These are phyloP conservation scores for Elymnias hypermnestra DNA, from an alignment of 1,140 invertebrate species.

Conservation along the genomic window DNA sequence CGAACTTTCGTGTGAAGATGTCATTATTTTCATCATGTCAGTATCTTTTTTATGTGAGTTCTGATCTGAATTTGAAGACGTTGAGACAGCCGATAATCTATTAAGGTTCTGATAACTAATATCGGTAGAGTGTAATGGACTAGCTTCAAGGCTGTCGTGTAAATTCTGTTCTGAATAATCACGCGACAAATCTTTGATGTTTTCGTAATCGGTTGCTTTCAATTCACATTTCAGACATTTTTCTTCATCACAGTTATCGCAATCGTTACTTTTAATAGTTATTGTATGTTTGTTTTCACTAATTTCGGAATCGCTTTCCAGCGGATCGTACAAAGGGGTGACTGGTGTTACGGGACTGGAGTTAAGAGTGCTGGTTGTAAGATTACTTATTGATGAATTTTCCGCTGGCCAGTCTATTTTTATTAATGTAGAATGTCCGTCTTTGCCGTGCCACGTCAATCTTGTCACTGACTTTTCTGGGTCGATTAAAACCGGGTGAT, in stretches of 20 bases:
- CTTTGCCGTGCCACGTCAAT: conserved; percentile 63
- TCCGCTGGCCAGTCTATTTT: conserved; percentile 63
- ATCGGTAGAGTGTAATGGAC: conserved; percentile 54
- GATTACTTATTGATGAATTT: conserved; percentile 37
- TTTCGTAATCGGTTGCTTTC: conserved; percentile 56
- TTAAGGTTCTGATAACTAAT: conserved; percentile 73
- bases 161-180: conserved; percentile 32
- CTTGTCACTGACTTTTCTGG: conserved; percentile 29
- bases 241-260: conserved; percentile 48
- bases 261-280: conserved; percentile 45
- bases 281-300: conserved; percentile 63
- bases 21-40: conserved; percentile 55
- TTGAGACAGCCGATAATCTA: conserved; percentile 60
- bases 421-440: conserved; percentile 58
- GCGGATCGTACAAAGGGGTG: conserved; percentile 51
- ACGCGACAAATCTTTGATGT: conserved; percentile 29
- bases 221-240: conserved; percentile 67
- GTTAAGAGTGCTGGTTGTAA: conserved; percentile 48
- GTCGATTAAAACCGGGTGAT: conserved; percentile 36
- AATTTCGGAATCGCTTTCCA: conserved; percentile 62
- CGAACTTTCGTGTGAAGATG: conserved; percentile 73
- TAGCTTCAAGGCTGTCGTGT: conserved; percentile 46
- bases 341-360: conserved; percentile 48
- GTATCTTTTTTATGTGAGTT: conserved; percentile 40
- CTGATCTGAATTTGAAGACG: conserved; percentile 54